Conservation (phyloP, 1,140 invertebrate species). For the Calycopis cecrops region DNA sequence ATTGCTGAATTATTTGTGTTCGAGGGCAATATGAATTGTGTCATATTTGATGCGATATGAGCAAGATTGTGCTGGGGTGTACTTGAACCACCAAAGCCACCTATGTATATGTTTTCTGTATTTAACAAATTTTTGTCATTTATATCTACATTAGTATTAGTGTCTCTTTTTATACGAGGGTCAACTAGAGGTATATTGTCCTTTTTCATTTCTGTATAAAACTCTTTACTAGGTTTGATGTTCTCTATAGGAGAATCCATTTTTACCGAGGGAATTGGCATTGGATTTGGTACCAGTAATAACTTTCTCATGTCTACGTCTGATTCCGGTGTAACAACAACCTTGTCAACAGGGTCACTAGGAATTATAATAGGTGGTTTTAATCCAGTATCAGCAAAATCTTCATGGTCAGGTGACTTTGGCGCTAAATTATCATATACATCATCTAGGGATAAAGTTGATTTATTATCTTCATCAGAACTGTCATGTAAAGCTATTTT, state of each 20-base stretch:
- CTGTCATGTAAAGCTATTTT: constrained; percentile 51
- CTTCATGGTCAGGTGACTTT: constrained; percentile 60
- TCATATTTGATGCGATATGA: background rate
- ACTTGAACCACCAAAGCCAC: background rate
- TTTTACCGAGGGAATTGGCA: too few relatives aligned
- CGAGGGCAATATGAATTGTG: background rate
- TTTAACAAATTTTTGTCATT: constrained; percentile 22
- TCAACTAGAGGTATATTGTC: constrained; percentile 30
- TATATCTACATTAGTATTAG: constrained; percentile 25
- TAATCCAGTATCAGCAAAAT: constrained; percentile 35
- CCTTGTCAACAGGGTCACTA: constrained; percentile 46
- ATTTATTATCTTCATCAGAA: constrained; percentile 44
- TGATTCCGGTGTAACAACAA: constrained; percentile 29
- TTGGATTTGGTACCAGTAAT: constrained; percentile 8
- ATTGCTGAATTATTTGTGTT: constrained; percentile 6
- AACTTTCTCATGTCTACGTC: constrained; percentile 62
- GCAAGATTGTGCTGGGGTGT: background rate
- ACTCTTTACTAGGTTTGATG: constrained; percentile 15
- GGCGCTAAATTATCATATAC: constrained; percentile 50
- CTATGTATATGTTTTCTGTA: constrained; percentile 20
- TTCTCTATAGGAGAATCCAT: constrained; percentile 10
- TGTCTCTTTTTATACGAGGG: constrained; percentile 41
- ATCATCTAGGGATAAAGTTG: constrained; percentile 32
- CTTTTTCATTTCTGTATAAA: constrained; percentile 17
- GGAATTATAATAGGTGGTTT: constrained; percentile 60